Base-by-base conservation (phyloP, 1,140 invertebrate genomes). In the Parasteatoda tepidariorum region DNA sequence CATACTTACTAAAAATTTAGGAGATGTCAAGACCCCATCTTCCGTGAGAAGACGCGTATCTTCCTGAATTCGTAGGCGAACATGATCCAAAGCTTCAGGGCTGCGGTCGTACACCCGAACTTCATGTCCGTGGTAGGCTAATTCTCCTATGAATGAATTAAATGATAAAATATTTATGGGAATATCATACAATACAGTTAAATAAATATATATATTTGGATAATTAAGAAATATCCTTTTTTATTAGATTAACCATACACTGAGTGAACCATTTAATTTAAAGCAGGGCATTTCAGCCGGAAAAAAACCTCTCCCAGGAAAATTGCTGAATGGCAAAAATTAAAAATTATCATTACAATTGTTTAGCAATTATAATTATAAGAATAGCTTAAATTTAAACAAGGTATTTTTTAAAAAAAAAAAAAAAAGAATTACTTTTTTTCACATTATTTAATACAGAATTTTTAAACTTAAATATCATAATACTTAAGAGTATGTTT, bases 111-210 rank as follows among this genome's bases (percentile, higher is more conserved):
- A 89, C 2, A 90, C 87, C 67, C 89, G 89, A 13, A 91, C 90
- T 85, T 89, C 85, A 85, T 91, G 90, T n/a, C 90, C 90, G 88
- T 90, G 88, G 76, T 90, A 90, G 18, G 90, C 90, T 57, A 91
- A 84, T 75, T 90, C 89, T 57, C 90, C 90, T 90, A 75, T 54
- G 34, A 76, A 66, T 54, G 66, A 28, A 9, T 22, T 15, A 59
- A 68, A 4, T n/a, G 33, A 38, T 7, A 24, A 48, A 7, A 62
- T 54, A 28, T 55, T 26, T 48, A 61, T 24, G 7, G 13, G 18
- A 28, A 24, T 71, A 18, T 26, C 7, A 61, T 18, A 75, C 57
- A 85, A 38, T 22, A 2, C 13, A 64, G 57, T 31, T 48, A 1
- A 38, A 9, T 28, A 9, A 61, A 70, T 24, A 55, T 11, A 30